Conservation (phyloP, 2,797 vertebrate species). For the Propithecus perrieri region DNA sequence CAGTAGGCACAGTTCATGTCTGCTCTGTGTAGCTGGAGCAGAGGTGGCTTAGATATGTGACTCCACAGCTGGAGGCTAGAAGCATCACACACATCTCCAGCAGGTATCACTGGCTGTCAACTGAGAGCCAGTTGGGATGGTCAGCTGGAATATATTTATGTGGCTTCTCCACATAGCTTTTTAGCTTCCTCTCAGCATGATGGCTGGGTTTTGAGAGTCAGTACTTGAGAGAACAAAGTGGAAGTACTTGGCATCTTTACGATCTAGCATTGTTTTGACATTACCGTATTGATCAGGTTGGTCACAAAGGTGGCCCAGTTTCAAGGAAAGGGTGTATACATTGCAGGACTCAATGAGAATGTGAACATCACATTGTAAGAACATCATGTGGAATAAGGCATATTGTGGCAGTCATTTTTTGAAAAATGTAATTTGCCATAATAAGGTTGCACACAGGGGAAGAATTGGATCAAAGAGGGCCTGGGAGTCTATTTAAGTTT, state of each 20-base stretch:
- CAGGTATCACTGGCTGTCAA: not conserved
- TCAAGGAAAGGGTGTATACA: not conserved
- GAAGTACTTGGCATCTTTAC: not conserved
- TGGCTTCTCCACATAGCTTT: not conserved
- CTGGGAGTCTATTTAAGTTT: not conserved
- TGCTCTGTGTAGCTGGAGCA: not conserved
- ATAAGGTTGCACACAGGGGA: not conserved
- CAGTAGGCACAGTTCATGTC: not conserved
- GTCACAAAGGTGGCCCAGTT: not conserved
- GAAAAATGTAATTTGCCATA: not conserved
- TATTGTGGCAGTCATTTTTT: not conserved
- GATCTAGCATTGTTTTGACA: not conserved
- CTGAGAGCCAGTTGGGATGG: not conserved
- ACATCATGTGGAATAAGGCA: not conserved
- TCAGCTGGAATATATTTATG: not conserved
- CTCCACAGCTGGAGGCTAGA: not conserved
- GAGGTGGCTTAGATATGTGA: not conserved
- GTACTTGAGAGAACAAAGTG: not conserved
- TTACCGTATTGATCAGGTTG: not conserved
- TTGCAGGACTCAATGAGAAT: not conserved
- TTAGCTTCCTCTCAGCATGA: not conserved
- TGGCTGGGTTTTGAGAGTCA: not conserved
- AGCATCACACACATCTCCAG: not conserved
- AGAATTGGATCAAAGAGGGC: not conserved
- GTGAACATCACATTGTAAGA: not conserved